Conservation (phyloP, 2,113 vertebrate genomes). For the Chaetops frenatus region DNA sequence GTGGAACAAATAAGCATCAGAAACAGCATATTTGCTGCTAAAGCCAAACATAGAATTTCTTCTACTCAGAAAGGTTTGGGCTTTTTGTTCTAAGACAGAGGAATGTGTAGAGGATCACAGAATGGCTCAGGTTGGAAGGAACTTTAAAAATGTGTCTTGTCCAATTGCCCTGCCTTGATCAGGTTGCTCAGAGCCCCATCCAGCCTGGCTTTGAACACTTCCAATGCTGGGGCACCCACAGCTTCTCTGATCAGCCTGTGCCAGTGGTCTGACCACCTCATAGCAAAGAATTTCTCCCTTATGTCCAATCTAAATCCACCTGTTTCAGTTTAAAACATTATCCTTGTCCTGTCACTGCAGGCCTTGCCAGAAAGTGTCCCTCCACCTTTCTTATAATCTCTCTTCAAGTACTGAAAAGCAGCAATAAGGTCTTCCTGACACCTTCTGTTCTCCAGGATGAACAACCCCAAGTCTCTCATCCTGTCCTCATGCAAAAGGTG, state of each 20-base stretch:
- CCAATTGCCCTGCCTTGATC: too few species aligned
- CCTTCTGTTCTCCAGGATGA: not conserved
- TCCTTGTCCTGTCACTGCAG: not conserved
- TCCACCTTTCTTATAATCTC: not conserved
- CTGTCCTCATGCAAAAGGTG: not conserved
- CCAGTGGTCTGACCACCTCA: not conserved
- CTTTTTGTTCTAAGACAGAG: not conserved
- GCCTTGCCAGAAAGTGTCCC: not conserved
- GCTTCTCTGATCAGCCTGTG: not conserved
- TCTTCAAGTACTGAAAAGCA: not conserved
- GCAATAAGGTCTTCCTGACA: not conserved
- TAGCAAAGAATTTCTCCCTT: not conserved
- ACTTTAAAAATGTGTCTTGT: not conserved
- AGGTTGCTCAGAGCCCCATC: not conserved
- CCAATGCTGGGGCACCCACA: not conserved
- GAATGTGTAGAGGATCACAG: not conserved
- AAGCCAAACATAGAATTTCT: not conserved
- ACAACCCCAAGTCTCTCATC: not conserved
- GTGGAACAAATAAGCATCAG: not conserved
- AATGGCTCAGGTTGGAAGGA: not conserved
- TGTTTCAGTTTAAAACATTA: not conserved
- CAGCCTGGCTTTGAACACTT: not conserved
- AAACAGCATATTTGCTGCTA: not conserved
- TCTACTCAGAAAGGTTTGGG: not conserved
- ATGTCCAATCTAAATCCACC: not conserved